Evolutionary conservation across 2,113 vertebrate genomes (phyloP).

Genomic region (Ovis aries): DNA sequence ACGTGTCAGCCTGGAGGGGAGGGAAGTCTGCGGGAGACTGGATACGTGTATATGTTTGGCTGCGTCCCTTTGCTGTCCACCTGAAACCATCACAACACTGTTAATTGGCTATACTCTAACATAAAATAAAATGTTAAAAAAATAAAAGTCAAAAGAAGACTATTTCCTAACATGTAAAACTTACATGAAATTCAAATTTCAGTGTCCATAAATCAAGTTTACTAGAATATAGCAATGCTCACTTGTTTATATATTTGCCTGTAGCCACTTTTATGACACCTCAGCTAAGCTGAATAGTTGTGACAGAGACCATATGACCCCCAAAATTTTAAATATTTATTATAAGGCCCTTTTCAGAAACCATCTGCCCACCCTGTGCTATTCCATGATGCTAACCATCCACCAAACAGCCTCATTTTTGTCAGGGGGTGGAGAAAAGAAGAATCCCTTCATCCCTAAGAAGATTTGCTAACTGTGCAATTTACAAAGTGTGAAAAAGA

Average conservation of each 20-base stretch:
- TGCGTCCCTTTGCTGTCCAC: neutral
- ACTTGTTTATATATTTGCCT: neutral
- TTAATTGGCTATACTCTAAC: neutral
- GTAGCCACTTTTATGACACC: neutral
- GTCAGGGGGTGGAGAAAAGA: neutral
- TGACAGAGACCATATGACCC: neutral
- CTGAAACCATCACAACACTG: neutral
- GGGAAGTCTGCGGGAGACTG: neutral
- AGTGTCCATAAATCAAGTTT: neutral
- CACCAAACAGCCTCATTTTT: neutral
- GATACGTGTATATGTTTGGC: neutral
- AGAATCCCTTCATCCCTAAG: neutral
- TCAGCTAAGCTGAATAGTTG: rapidly evolving
- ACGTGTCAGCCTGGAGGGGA: neutral
- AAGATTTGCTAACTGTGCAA: neutral
- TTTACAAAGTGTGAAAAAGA: neutral
- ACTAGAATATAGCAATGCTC: neutral
- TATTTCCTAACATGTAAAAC: neutral
- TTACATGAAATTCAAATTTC: neutral
- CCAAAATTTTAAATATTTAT: neutral
- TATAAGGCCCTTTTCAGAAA: neutral
- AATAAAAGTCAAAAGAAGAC: neutral
- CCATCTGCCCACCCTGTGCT: neutral
- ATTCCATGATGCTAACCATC: neutral
- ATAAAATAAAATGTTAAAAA: neutral